Conservation (phyloP, 2,113 vertebrate genomes). For the Geococcyx californianus region DNA sequence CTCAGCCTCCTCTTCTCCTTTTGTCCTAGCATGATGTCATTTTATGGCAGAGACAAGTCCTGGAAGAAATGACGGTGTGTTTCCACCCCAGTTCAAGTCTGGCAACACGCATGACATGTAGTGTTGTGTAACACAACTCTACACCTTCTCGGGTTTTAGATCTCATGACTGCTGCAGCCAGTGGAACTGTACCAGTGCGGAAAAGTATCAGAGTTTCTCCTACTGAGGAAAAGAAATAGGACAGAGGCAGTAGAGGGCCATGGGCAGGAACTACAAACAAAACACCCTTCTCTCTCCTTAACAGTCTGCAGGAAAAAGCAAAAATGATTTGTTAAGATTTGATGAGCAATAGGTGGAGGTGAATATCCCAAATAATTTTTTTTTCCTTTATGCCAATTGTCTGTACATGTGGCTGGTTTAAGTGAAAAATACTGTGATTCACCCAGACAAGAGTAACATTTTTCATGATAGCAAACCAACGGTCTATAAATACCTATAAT, state of each 20-base stretch:
- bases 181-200: background rate
- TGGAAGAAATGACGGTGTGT: background rate
- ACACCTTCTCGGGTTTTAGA: background rate
- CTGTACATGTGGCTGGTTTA: background rate
- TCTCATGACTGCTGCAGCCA: background rate
- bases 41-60: background rate
- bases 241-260: background rate
- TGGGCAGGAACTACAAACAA: background rate
- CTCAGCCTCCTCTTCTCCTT: no score
- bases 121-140: background rate
- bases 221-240: background rate
- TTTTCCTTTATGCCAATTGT: background rate
- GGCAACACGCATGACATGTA: background rate
- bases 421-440: background rate
- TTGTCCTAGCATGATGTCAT: background rate
- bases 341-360: background rate
- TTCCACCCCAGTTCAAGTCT: background rate
- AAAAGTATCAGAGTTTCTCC: background rate
- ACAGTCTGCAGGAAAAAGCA: background rate
- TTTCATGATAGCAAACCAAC: background rate
- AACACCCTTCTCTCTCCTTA: background rate
- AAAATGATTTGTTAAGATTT: background rate
- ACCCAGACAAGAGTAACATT: background rate
- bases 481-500: constrained; percentile 3
- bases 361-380: background rate